Evolutionary conservation across 2,888 invertebrate species (phyloP).

Genomic region (Beris chalybata): DNA sequence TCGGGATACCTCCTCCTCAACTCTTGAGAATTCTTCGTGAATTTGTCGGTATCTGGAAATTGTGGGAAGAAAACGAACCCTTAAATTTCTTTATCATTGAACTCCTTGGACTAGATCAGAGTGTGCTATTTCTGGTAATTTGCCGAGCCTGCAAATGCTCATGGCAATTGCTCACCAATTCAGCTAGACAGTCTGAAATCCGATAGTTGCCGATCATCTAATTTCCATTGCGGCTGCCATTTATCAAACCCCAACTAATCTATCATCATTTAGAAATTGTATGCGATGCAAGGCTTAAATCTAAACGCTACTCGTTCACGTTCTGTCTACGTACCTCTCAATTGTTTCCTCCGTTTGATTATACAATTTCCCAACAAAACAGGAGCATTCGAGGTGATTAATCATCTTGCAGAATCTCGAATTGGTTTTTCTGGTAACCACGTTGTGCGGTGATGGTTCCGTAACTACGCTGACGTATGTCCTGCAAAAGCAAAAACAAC

Average conservation of each 20-base stretch:
- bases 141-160: too few species aligned
- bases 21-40: slow-evolving; percentile 39
- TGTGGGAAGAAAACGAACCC: neutral
- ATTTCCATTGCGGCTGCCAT: neutral
- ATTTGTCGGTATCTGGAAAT: slow-evolving; percentile 39
- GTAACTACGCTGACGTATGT: slow-evolving; percentile 60
- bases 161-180: too few species aligned
- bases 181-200: too few species aligned
- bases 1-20: slow-evolving; percentile 57
- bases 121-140: too few species aligned
- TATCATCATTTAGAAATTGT: slow-evolving; percentile 21
- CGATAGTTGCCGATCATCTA: too few species aligned
- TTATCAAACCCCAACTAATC: slow-evolving; percentile 27
- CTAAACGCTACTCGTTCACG: neutral
- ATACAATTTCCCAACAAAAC: slow-evolving; percentile 42
- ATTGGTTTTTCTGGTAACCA: slow-evolving; percentile 40
- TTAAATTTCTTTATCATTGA: too few species aligned
- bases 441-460: slow-evolving; percentile 48
- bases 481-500: slow-evolving; percentile 43
- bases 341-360: slow-evolving; percentile 40
- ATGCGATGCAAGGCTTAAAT: slow-evolving; percentile 16
- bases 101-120: too few species aligned
- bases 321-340: slow-evolving; percentile 34
- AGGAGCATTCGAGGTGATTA: slow-evolving; percentile 43
- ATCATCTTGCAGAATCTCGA: slow-evolving; percentile 41